These are phyloP conservation scores for Oreotrochilus melanogaster DNA, from an alignment of 2,113 vertebrate genomes.

Conservation along the genomic window DNA sequence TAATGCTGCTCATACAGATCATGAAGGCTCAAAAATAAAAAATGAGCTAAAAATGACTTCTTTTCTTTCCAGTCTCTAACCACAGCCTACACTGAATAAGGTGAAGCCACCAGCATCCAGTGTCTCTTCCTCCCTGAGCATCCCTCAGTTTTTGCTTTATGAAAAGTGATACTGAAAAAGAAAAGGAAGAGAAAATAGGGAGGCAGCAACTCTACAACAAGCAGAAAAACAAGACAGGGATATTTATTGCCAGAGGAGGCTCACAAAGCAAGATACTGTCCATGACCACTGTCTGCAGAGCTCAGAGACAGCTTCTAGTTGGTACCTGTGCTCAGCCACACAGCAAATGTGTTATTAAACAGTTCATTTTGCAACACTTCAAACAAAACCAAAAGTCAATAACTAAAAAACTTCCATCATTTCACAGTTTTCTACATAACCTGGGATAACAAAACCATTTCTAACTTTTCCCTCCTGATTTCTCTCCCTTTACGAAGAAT, in stretches of 20 bases:
- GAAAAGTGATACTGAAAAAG: background rate
- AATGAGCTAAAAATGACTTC: background rate
- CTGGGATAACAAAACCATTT: background rate
- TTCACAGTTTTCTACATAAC: background rate
- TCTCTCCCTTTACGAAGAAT: background rate
- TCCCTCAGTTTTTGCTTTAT: background rate
- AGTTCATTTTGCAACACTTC: background rate
- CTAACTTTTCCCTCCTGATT: background rate
- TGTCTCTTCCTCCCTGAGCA: background rate
- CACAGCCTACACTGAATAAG: background rate
- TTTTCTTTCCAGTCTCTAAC: background rate
- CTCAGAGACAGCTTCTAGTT: background rate
- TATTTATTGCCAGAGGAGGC: background rate
- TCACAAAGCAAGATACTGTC: background rate
- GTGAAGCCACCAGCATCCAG: background rate
- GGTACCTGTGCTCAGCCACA: background rate
- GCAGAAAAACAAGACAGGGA: background rate
- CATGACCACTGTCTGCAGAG: background rate
- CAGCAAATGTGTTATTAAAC: background rate
- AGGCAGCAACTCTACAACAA: background rate
- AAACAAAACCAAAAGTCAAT: background rate
- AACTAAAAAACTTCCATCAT: background rate
- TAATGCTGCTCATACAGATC: background rate
- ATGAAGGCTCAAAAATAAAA: background rate
- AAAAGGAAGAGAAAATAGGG: accelerated